Base-by-base conservation (phyloP, 37 sponge, comb jelly and placozoan species). In the Amphimedon queenslandica region DNA sequence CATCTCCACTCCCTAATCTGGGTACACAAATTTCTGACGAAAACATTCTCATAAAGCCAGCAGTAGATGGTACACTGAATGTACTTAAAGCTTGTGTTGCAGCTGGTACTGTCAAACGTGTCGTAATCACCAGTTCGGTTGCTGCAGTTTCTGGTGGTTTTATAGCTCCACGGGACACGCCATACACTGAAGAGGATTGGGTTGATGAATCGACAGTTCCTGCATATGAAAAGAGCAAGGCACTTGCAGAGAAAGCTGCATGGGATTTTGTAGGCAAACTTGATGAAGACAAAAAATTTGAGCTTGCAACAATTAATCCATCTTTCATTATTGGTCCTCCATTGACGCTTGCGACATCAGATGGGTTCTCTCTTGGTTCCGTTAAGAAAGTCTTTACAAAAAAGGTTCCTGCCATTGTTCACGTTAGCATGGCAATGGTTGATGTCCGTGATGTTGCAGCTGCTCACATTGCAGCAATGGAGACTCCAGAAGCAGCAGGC, bases 371-470 rank as follows among this genome's bases (percentile, higher is more conserved):
- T 1, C 57, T 31, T 32, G 64, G 37, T 24, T 21, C 77, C 5
- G 20, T 88, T 21, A 0, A n/a, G 64, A 39, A 6, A 25, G 16
- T 95, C 2, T 63, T 95, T 23, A 37, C 6, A 18, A 79, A 85
- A 1, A 64, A 85, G n/a, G 29, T 81, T 39, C 73, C 86, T 11
- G 80, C 63, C 1, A 27, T 95, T 0, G 84, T 86, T 2, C 38
- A 84, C 30, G 33, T 88, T 55, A 43, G 53, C 70, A 57, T 82
- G 20, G 57, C 81, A 1, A 2, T 86, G 2, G 84, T 88, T 1
- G 96, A 95, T 58, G 93, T 95, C 0, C 85, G 96, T 27, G 96
- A 95, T 75, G 89, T 91, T 8, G 90, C 86, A 23, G 80, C 74
- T 20, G 93, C 87, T n/a, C 87, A 95, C 68, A 88, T 92, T 69